Evolutionary conservation across 2,888 invertebrate genomes (phyloP), one percentile per base, ranked within the genome.

Genomic region (Galerucella nymphaeae): DNA sequence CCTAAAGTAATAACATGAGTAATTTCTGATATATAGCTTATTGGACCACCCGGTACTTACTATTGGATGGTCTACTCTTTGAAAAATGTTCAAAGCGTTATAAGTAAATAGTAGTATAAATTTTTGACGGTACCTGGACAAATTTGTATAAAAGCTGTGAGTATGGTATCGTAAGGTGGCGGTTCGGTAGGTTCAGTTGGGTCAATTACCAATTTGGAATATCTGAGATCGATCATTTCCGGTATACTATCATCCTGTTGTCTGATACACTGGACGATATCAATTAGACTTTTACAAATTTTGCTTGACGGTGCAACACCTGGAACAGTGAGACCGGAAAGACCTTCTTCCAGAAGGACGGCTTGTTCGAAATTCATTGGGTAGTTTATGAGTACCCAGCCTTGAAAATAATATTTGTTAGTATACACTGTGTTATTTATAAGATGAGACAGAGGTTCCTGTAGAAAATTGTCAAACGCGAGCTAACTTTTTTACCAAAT

Each of bases 371-470:
- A 89, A 8, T 86, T 88, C 72, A 87, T 88, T 0, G 92, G 93
- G 80, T 90, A 92, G 82, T 92, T 91, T 57, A 92, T 84, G 62
- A 92, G 85, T n/a, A 89, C 90, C 88, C 91, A 92, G 50, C 6
- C 82, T 77, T 48, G 30, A 59, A 61, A 63, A 69, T 55, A 42
- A 11, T 48, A 69, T 13, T 64, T 53, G 0, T 20, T 8, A 58
- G n/a, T 30, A 18, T 20, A 65, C 23, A 38, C 2, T 23, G 2
- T n/a, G n/a, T n/a, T n/a, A n/a, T n/a, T n/a, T n/a, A n/a, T n/a
- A n/a, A n/a, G n/a, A n/a, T n/a, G n/a, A n/a, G n/a, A n/a, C n/a
- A n/a, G n/a, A n/a, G n/a, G n/a, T n/a, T n/a, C n/a, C n/a, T n/a
- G n/a, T n/a, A n/a, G n/a, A n/a, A n/a, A n/a, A n/a, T n/a, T n/a